Base-by-base conservation (phyloP, 2,888 invertebrate genomes). In the Polydrusus cervinus region DNA sequence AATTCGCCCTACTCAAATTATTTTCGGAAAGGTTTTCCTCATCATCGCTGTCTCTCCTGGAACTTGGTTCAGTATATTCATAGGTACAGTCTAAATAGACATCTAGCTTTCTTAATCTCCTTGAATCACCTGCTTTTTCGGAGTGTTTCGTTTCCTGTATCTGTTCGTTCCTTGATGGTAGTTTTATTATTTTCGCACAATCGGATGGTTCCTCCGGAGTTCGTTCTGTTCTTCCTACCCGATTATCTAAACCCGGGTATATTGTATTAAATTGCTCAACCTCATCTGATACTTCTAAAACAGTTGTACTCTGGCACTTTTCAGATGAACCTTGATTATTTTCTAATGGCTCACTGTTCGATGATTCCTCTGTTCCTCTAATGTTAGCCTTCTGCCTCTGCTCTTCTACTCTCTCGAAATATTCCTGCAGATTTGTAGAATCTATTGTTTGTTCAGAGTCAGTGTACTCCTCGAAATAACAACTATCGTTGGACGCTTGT, bases 401-500 rank as follows among this genome's bases (percentile, higher is more conserved):
- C 13, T 66, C 40, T 53, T 66, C 47, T 3, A 16, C 1, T 11
- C 8, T 38, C 45, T 75, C 71, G 30, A 55, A 76, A 11, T 69
- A 70, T 43, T 73, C 76, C 43, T 76, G 76, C 10, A 76, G 30
- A 53, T 77, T 77, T 16, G 25, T n/a, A 1, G 76, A 77, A 18
- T 74, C 62, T 14, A 77, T 67, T 3, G 74, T 77, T 47, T 77
- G 76, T 13, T 74, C 71, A n/a, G 76, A 77, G 30, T 77, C 76
- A 9, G 64, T 66, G 25, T 68, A 76, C 2, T 77, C 61, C 1
- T 77, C 38, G 6, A 74, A 67, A 38, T 30, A 62, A 30, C 62
- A 76, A n/a, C 66, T 74, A 14, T 60, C 53, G n/a, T 49, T 38
- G n/a, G 71, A 74, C 10, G 10, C 7, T 34, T 34, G 34, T 34